Evolutionary conservation across 2,888 invertebrate genomes (phyloP), one percentile per base, ranked within the genome.

Genomic region (Nematopogon swammerdamellus): DNA sequence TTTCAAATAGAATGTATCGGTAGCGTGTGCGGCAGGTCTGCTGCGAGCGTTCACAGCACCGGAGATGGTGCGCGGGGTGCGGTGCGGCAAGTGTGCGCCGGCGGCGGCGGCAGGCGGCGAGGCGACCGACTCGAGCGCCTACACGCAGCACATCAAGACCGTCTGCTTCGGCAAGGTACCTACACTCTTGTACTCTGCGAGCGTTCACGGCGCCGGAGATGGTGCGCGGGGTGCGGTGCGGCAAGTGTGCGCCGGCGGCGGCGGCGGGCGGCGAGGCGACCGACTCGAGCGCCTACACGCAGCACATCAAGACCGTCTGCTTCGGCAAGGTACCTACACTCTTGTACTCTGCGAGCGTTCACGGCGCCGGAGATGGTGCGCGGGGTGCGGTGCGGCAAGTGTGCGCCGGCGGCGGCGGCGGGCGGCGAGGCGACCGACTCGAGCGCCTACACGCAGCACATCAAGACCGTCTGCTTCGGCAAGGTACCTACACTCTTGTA

Each of bases 151-250:
- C 67, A 86, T 85, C 60, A 89, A 85, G 69, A 88, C 85, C 49
- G 81, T 89, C 53, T 87, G 85, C 65, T 86, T 91, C 61, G 89
- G 88, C 52, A 89, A 89, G 83, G 89, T 89, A 66, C 36, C 19
- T 25, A n/a, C n/a, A n/a, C n/a, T 25, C 25, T 6, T 25, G 25
- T 25, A 25, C 25, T n/a, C 75, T 96, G 30, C 86, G 89, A 17
- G 89, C 92, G 57, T 94, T 92, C 71, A 90, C 96, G 0, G 88
- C 89, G 6, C 90, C 92, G 2, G 95, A 95, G 72, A 82, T 90
- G 58, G 86, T 97, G 53, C 85, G 84, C 53, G 92, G 91, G 58
- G 93, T 95, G 25, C 85, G 88, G 56, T 97, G 96, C 70, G 87
- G 83, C 55, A 85, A 85, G 51, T 93, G 94, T 67, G 75, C 79